These are phyloP conservation scores for Lycodopsis pacificus DNA, from an alignment of 2,797 vertebrate genomes.

Conservation along the genomic window DNA sequence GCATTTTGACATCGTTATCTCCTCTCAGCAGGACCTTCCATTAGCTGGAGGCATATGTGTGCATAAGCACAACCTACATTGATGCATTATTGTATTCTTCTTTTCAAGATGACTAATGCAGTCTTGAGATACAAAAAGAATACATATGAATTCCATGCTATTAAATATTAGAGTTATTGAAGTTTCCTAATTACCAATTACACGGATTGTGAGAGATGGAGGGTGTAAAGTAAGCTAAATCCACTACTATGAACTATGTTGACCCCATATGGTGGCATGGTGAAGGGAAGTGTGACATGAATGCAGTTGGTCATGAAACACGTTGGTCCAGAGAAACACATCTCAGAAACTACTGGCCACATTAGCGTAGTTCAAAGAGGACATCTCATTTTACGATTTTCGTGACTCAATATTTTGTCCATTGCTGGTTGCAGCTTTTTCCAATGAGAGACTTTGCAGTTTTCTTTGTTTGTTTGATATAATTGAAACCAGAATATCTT, in stretches of 20 bases:
- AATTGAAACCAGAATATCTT: not conserved
- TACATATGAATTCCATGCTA: not conserved
- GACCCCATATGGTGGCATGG: not conserved
- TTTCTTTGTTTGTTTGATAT: not conserved
- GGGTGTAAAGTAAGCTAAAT: not conserved
- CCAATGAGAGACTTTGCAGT: not conserved
- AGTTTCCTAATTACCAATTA: not conserved
- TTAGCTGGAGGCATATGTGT: conserved; percentile 23
- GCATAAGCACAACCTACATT: conserved; percentile 19
- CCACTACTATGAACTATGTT: not conserved
- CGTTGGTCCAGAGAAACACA: no score
- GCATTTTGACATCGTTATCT: conserved; percentile 25
- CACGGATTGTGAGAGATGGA: not conserved
- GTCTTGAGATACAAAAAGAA: conserved; percentile 3
- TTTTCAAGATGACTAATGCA: not conserved
- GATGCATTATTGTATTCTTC: not conserved
- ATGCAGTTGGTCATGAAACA: no score
- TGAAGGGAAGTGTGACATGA: not conserved
- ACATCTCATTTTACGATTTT: not conserved
- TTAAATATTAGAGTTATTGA: not conserved
- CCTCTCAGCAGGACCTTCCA: conserved; percentile 31
- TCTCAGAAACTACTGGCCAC: not conserved
- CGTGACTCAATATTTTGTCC: not conserved
- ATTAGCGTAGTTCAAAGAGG: not conserved
- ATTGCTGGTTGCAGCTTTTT: not conserved